Percentiles rank a stretch among this genome's conserved stretches.
These are phyloP conservation scores for Zele albiditarsus DNA, from an alignment of 2,888 invertebrate species.

Conservation along the genomic window DNA sequence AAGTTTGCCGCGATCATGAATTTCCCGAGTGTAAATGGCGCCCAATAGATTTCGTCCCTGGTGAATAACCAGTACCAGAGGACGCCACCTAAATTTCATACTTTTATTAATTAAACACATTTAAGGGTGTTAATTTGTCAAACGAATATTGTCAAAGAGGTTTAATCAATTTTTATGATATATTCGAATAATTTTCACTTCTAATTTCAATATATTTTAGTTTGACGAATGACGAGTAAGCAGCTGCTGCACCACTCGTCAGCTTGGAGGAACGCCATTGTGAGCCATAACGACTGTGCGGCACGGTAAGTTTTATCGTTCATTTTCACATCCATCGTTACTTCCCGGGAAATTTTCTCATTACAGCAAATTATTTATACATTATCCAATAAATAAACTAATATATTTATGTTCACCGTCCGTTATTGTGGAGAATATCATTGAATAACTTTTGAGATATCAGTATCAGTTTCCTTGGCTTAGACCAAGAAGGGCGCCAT, in stretches of 20 bases:
- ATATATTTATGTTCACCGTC: background rate
- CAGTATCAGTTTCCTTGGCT: background rate
- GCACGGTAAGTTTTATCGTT: conserved; percentile 79
- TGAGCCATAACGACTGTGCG: conserved; percentile 86
- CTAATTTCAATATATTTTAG: conserved; percentile 27
- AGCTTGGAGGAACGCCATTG: conserved; percentile 85
- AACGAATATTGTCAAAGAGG: conserved; percentile 31
- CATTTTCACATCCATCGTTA: conserved; percentile 81
- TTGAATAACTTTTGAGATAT: background rate
- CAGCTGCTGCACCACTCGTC: conserved; percentile 55
- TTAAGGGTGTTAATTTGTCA: conserved; percentile 53
- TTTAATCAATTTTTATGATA: conserved; percentile 42
- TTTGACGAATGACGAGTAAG: conserved; percentile 53
- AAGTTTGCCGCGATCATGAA: background rate
- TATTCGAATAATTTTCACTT: conserved; percentile 1
- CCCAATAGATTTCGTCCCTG: conserved; percentile 42
- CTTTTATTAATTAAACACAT: conserved; percentile 28
- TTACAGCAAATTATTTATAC: conserved; percentile 46
- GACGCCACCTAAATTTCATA: conserved; percentile 48
- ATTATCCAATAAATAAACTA: background rate
- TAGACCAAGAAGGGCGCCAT: conserved; percentile 16
- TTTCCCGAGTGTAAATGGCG: background rate
- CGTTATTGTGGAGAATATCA: background rate
- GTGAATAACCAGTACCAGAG: conserved; percentile 36
- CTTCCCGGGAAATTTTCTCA: conserved; percentile 74